A percentile compares a stretch with the other conserved stretches of the same genome.
These are phyloP conservation scores for Aldrovandia affinis DNA, from an alignment of 2,797 vertebrate genomes.

Conservation along the genomic window DNA sequence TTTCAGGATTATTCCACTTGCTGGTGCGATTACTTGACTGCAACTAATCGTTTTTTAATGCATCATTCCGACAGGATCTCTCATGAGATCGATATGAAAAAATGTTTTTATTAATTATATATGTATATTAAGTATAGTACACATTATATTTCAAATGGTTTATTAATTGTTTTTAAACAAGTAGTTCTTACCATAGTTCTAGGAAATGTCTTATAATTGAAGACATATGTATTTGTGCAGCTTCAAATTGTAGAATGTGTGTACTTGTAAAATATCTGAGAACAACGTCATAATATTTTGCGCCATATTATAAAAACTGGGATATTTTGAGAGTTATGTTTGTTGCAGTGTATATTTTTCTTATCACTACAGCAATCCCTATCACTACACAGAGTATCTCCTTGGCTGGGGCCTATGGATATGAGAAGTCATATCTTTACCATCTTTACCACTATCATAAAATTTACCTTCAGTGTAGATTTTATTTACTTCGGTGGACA, in stretches of 20 bases:
- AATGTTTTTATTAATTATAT: constrained; percentile 1
- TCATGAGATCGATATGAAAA: background rate
- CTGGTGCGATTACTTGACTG: background rate
- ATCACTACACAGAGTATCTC: background rate
- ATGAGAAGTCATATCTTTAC: background rate
- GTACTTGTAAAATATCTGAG: background rate
- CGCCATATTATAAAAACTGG: background rate
- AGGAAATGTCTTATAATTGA: background rate
- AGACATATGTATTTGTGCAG: background rate
- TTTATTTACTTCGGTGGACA: background rate
- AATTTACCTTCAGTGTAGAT: background rate
- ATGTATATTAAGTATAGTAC: background rate
- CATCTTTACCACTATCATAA: background rate
- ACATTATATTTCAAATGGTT: no score
- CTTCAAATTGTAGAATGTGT: background rate
- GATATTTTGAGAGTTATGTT: background rate
- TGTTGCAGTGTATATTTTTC: background rate
- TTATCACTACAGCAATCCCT: background rate
- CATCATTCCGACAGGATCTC: background rate
- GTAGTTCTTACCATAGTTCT: no score
- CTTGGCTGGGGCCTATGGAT: background rate
- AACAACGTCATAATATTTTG: background rate
- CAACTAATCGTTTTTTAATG: background rate
- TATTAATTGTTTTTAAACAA: no score
- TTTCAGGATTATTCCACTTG: constrained; percentile 21